A percentile compares a stretch with the other conserved stretches of the same genome.
Evolutionary conservation across 1,140 invertebrate genomes (phyloP).

Genomic region (Aphidius gifuensis): DNA sequence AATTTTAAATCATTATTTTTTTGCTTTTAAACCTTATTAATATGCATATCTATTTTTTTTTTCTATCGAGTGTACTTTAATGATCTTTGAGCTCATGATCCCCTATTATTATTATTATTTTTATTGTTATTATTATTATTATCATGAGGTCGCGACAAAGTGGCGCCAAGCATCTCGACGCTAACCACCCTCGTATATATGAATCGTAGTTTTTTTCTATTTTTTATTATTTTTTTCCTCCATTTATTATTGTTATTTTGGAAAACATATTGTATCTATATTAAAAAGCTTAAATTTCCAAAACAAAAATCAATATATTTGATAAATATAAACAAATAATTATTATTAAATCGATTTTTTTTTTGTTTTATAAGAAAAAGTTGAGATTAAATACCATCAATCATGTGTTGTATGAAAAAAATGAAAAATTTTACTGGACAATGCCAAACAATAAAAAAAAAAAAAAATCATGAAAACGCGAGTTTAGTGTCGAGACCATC

Average conservation of each 20-base stretch:
- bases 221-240: conserved; percentile 15
- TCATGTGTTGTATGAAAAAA: neutral
- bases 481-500: conserved; percentile 19
- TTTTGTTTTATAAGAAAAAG: neutral
- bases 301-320: neutral
- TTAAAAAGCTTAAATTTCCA: neutral
- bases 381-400: neutral
- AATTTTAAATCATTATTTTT: no score
- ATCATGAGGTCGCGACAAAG: conserved; percentile 39
- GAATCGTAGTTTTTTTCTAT: conserved; percentile 15
- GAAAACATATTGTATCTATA: neutral
- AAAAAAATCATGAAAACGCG: conserved; percentile 19
- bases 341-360: neutral
- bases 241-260: conserved; percentile 2
- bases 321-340: no score
- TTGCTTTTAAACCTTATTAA: no score
- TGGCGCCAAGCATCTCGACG: conserved; percentile 38
- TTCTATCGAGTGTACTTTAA: no score
- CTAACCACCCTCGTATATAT: conserved; percentile 22
- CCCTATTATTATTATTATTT: neutral
- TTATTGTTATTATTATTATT: conserved; percentile 34
- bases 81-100: no score
- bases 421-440: neutral
- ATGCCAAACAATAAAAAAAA: conserved; percentile 21
- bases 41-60: no score